Conservation (phyloP, 2,888 invertebrate genomes). For the Blastobasis adustella region DNA sequence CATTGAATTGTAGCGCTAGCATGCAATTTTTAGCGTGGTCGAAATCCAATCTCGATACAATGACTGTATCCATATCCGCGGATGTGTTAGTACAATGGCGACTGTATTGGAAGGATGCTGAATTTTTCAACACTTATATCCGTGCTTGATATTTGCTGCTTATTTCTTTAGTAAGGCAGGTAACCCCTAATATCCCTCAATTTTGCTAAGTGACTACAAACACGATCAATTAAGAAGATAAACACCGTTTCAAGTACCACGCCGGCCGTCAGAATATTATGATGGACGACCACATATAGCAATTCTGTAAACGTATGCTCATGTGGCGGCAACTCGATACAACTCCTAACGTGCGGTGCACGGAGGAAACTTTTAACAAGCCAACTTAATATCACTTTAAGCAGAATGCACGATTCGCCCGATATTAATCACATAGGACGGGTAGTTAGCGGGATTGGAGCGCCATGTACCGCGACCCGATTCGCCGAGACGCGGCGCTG, state of each 20-base stretch:
- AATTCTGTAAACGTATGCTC: conserved; percentile 45
- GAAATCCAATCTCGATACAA: conserved; percentile 7
- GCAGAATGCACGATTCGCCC: conserved; percentile 65
- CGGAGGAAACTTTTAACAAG: conserved; percentile 71
- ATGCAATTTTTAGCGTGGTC: conserved; percentile 4
- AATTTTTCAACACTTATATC: no score
- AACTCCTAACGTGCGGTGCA: conserved; percentile 54
- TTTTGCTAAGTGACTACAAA: no score
- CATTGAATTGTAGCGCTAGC: background rate
- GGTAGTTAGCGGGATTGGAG: conserved; percentile 67
- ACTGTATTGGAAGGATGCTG: no score
- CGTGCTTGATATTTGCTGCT: no score
- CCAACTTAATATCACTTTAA: conserved; percentile 74
- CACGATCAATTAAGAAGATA: conserved; percentile 31
- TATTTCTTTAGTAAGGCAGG: no score
- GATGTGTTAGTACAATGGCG: background rate
- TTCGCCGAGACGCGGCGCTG: background rate
- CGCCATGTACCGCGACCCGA: conserved; percentile 32
- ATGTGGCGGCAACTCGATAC: conserved; percentile 43
- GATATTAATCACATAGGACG: conserved; percentile 71
- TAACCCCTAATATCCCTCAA: no score
- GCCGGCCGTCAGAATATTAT: conserved; percentile 23
- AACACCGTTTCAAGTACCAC: conserved; percentile 27
- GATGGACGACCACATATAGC: conserved; percentile 35
- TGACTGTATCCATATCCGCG: conserved; percentile 1